Evolutionary conservation across 2,113 vertebrate genomes (phyloP), one percentile per base, ranked within the genome.

Genomic region (Pygoscelis adeliae): DNA sequence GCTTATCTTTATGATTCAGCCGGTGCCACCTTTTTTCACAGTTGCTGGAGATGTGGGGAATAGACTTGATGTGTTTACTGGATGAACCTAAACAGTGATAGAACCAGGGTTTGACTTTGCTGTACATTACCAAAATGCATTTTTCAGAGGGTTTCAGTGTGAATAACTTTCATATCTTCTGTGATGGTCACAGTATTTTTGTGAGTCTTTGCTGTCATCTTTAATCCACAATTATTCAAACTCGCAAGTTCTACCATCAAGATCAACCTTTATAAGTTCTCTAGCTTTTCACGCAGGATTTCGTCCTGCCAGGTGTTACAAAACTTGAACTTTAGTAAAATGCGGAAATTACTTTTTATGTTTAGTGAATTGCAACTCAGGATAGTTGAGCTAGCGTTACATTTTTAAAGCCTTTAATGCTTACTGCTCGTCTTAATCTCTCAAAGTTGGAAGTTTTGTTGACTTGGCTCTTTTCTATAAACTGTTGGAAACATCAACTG

Each of bases 251-350:
- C 19, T 73, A 1, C 59, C 50, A 26, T 34, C 34, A 52, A 53
- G 29, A 52, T 53, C 38, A 63, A 26, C 27, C 55, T 83, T 23
- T 34, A 0, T 14, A 15, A 36, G 40, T 44, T 67, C 52, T 56
- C 13, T 52, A 61, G 47, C 62, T 71, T 84, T 91, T 79, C 47
- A 72, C 14, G 11, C 27, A 34, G 56, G 13, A 8, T 76, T 88
- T 69, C 4, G 0, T 69, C 23, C 50, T 10, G 3, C 10, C 15
- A 6, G 32, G 11, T 63, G n/a, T n/a, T 82, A 9, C 0, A 71
- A 67, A 71, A 55, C 20, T 50, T 40, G 23, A 82, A 15, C 58
- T 70, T 80, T 0, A 46, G 44, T 21, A 34, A 84, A 65, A 29
- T 13, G 34, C 12, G 52, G 12, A 71, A 34, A 15, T 36, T 18